A percentile compares a stretch with the other conserved stretches of the same genome.
phyloP scores from a whole-genome alignment of 2,113 vertebrate species.

The Hydrolagus affinis region DNA sequence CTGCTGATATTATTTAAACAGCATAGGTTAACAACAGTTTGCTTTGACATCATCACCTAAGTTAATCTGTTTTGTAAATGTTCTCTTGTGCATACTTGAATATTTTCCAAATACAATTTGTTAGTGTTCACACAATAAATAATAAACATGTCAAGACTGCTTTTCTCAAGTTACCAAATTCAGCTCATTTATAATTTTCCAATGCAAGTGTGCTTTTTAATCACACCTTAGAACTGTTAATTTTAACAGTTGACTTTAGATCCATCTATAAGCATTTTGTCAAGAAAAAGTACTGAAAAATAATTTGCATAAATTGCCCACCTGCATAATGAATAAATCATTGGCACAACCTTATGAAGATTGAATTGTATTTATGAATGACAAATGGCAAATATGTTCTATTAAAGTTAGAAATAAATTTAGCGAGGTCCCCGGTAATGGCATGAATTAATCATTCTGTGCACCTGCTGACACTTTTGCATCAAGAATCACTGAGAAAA shows the following conservation, averaged over 20 bases:
- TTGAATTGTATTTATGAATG: neutral
- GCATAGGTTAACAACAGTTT: neutral
- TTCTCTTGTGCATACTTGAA: neutral
- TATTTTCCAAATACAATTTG: neutral
- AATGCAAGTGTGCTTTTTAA: neutral
- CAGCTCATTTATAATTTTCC: neutral
- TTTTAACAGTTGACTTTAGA: neutral
- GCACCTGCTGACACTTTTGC: neutral
- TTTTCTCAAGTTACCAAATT: neutral
- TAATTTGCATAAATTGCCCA: neutral
- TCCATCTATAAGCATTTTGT: neutral
- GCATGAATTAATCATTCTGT: neutral
- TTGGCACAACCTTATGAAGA: neutral
- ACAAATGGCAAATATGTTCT: neutral
- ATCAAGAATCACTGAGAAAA: neutral
- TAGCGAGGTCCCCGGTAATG: neutral
- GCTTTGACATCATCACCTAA: neutral
- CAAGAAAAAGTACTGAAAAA: neutral
- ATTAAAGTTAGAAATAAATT: slow-evolving; percentile 1
- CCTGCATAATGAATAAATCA: neutral
- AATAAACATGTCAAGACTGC: neutral
- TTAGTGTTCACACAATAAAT: neutral
- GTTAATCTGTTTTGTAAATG: neutral
- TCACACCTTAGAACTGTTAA: neutral
- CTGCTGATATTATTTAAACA: neutral